Evolutionary conservation across 2,888 invertebrate species (phyloP), one percentile per base, ranked within the genome.

Genomic region (Apodemia zela): DNA sequence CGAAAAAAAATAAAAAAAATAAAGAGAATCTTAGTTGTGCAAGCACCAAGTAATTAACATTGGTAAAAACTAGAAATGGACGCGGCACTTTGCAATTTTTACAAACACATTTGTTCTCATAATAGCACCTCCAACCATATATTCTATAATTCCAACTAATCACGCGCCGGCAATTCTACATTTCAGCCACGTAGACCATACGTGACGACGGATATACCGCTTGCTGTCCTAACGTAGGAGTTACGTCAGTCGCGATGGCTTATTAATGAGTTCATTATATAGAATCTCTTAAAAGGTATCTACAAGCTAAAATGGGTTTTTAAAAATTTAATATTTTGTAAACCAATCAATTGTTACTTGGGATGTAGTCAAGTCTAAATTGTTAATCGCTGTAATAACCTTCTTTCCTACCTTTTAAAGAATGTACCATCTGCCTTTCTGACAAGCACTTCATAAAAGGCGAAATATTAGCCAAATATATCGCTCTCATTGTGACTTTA

Each of bases 221-320:
- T 54, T 54, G 54, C 54, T 54, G 54, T 54, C 54, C 54, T 25
- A 54, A 54, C 54, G 54, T 54, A 54, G 25, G 54, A 54, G 54
- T 29, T 54, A 15, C 25, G 54, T 54, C 54, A 54, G 25, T 29
- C 54, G 25, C 54, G 25, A 54, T 54, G 54, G 54, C 54, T 54
- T 54, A 54, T 54, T 54, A 54, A 54, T 54, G 25, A 54, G 21
- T 54, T 54, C 29, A 25, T 54, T 54, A 54, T 54, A 54, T 7
- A 54, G 15, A 54, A 25, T 5, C 25, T 29, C 25, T 54, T 4
- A 6, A 38, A 15, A 15, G 42, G 3, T 2, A 42, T 15, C 10
- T 42, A 42, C 5, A 1, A 42, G 15, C n/a, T 1, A n/a, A 15
- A 4, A 42, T 15, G 15, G 8, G 3, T 38, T 11, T 13, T 3